These are phyloP conservation scores for Bostrychus sinensis DNA, from an alignment of 2,113 vertebrate species.

Conservation along the genomic window DNA sequence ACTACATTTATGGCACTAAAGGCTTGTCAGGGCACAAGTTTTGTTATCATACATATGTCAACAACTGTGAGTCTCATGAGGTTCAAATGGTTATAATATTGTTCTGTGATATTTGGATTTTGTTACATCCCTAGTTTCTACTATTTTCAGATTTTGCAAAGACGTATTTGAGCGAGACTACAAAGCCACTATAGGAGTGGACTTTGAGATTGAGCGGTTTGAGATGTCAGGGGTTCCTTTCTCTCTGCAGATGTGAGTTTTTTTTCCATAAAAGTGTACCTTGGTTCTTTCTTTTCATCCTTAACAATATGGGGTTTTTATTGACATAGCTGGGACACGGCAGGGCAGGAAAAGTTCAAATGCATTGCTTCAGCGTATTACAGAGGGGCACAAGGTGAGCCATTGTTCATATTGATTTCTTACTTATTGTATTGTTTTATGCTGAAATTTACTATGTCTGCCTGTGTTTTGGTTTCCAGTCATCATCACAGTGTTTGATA, in stretches of 20 bases:
- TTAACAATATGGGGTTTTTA: slow-evolving; percentile 9
- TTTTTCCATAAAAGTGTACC: neutral
- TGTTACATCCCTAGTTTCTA: too few species aligned
- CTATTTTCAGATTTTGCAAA: slow-evolving; percentile 86
- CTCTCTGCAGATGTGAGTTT: slow-evolving; percentile 90
- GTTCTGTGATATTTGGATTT: too few species aligned
- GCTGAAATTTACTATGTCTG: neutral
- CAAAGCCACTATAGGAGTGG: slow-evolving; percentile 93
- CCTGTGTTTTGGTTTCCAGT: slow-evolving; percentile 47
- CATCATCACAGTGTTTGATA: slow-evolving; percentile 76
- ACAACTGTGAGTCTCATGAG: too few species aligned
- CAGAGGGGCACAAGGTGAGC: slow-evolving; percentile 88
- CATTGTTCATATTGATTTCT: neutral
- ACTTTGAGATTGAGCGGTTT: slow-evolving; percentile 94
- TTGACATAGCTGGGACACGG: slow-evolving; percentile 90
- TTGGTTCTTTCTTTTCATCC: neutral
- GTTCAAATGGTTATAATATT: too few species aligned
- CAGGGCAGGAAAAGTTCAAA: slow-evolving; percentile 96
- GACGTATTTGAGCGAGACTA: slow-evolving; percentile 88
- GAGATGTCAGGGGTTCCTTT: slow-evolving; percentile 87
- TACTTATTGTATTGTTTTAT: neutral
- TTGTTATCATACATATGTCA: too few species aligned
- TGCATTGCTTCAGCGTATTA: slow-evolving; percentile 93
- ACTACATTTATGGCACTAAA: too few species aligned
- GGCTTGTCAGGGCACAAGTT: too few species aligned